phyloP scores from a whole-genome alignment of 2,888 invertebrate species.

The Lathronympha strigana region DNA sequence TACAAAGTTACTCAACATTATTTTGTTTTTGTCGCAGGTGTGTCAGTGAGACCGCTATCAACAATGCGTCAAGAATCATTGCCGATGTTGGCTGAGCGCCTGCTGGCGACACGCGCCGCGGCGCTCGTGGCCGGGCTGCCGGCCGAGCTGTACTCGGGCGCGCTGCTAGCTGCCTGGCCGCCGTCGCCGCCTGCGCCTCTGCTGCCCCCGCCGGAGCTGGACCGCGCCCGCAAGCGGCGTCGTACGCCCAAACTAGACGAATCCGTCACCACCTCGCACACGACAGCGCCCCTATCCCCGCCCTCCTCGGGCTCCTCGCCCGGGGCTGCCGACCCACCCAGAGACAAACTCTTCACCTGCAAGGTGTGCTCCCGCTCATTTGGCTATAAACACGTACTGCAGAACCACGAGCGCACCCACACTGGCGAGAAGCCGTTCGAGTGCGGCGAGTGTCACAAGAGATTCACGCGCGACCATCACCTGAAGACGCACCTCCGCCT shows the following conservation, averaged over 20 bases:
- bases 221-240: slow-evolving; percentile 77
- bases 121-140: slow-evolving; percentile 84
- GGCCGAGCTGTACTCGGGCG: slow-evolving; percentile 86
- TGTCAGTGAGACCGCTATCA: slow-evolving; percentile 78
- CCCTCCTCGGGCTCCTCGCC: slow-evolving; percentile 81
- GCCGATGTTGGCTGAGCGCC: slow-evolving; percentile 79
- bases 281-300: slow-evolving; percentile 68
- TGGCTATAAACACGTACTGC: slow-evolving; percentile 97
- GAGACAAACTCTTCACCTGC: slow-evolving; percentile 95
- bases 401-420: slow-evolving; percentile 97
- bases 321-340: slow-evolving; percentile 78
- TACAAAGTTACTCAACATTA: not conserved
- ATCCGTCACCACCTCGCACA: slow-evolving; percentile 59
- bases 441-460: slow-evolving; percentile 95
- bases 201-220: slow-evolving; percentile 74
- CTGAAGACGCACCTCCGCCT: slow-evolving; percentile 96
- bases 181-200: slow-evolving; percentile 84
- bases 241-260: slow-evolving; percentile 78
- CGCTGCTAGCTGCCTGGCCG: slow-evolving; percentile 83
- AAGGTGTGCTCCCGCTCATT: slow-evolving; percentile 94
- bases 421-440: slow-evolving; percentile 98
- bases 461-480: slow-evolving; percentile 96
- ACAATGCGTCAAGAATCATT: slow-evolving; percentile 80
- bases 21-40: slow-evolving; percentile 60
- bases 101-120: slow-evolving; percentile 81